Evolutionary conservation across 2,797 vertebrate genomes (phyloP), one percentile per base, ranked within the genome.

Genomic region (Paedocypris micromegethes): DNA sequence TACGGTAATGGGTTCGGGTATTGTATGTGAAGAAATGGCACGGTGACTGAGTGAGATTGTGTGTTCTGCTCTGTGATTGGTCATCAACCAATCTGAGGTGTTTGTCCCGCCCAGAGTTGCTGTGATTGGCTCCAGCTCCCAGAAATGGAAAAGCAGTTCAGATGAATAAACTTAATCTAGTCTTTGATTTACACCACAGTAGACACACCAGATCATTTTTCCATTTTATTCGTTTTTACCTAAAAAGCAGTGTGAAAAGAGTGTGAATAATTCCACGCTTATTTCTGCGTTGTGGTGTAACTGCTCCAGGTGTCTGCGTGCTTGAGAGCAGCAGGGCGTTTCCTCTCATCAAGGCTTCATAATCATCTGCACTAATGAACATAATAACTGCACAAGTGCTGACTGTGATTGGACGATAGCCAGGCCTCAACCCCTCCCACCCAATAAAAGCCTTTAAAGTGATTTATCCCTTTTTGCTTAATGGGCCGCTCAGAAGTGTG

Each of bases 351-450:
- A 66, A 60, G 23, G 39, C 70, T 69, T 66, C 9, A 56, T 84
- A 88, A 88, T 87, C 86, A 86, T 88, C 83, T 77, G 77, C 78
- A 71, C 81, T 87, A 86, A 90, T 88, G 86, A 86, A 87, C 85
- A 81, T 76, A 77, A 85, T 84, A 79, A 79, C 79, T 73, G 58
- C 51, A 78, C 83, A 86, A 86, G 83, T 83, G 86, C 87, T 87
- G 83, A 88, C 66, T 53, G 66, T 57, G 68, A 70, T 57, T 70
- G 68, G 68, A 70, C 41, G 53, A 59, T 66, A 60, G 54, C 46
- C 56, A 23, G 41, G 74, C 47, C 40, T 62, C 69, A 64, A 55
- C 51, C 69, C 66, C 53, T 57, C 72, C 71, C 66, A 66, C 64
- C 72, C 75, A 78, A 78, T 81, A 78, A 70, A 72, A 72, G 54